Percentiles rank a stretch among this genome's conserved stretches.
These are phyloP conservation scores for Crotalus tigris DNA, from an alignment of 2,113 vertebrate genomes.

Conservation along the genomic window DNA sequence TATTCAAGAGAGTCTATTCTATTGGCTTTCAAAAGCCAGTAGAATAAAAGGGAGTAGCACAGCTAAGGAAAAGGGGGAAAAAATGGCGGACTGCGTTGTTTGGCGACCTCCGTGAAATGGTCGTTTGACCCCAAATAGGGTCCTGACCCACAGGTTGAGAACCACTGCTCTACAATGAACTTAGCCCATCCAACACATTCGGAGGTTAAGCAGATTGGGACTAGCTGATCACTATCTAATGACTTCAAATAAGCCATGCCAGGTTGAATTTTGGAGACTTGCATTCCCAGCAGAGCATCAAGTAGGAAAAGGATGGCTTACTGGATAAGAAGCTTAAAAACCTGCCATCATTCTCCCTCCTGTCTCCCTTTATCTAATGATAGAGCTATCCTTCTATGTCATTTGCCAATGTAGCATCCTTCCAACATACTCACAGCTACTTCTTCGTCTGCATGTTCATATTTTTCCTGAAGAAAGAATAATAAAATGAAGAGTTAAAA, in stretches of 20 bases:
- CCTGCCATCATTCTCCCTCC: background rate
- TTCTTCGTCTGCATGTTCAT: accelerated
- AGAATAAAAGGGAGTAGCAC: too few relatives aligned
- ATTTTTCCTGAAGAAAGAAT: background rate
- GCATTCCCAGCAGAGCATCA: background rate
- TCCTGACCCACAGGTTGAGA: too few relatives aligned
- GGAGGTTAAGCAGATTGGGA: background rate
- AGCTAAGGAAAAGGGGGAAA: too few relatives aligned
- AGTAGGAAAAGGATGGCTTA: background rate
- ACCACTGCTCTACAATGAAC: background rate
- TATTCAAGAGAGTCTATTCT: too few relatives aligned
- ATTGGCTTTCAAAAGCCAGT: too few relatives aligned
- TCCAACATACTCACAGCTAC: background rate
- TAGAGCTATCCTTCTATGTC: background rate
- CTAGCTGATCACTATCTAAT: background rate
- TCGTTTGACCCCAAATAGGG: too few relatives aligned
- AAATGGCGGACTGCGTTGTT: too few relatives aligned
- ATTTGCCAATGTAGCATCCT: background rate
- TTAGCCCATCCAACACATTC: background rate
- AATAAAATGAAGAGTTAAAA: background rate
- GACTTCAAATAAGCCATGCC: background rate
- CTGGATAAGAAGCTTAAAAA: background rate
- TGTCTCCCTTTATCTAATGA: background rate
- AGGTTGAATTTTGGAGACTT: background rate
- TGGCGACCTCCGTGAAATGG: too few relatives aligned